Percentiles rank a stretch among this genome's conserved stretches.
Conservation (phyloP, 2,113 vertebrate species). For the Leptodactylus fuscus region DNA sequence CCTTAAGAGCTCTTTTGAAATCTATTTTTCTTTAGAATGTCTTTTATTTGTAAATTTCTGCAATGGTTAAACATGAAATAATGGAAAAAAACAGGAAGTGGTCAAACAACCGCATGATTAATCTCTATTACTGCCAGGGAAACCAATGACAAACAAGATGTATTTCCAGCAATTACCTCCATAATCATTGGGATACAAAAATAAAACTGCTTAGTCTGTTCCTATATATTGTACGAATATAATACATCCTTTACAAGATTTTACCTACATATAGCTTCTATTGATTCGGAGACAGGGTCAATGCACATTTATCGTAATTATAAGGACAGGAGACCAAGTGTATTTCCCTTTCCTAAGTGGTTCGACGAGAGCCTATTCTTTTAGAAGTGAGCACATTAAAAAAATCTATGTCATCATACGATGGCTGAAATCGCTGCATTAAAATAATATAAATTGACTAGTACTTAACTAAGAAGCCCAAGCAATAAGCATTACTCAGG, state of each 20-base stretch:
- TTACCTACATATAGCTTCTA: slow-evolving; percentile 44
- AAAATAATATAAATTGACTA: slow-evolving; percentile 68
- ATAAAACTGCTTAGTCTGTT: slow-evolving; percentile 42
- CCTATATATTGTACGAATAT: slow-evolving; percentile 19
- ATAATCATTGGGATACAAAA: slow-evolving; percentile 29
- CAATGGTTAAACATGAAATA: background rate
- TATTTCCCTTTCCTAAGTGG: slow-evolving; percentile 60
- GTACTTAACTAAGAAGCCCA: slow-evolving; percentile 72
- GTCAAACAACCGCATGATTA: background rate
- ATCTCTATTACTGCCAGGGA: background rate
- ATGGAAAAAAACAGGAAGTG: background rate
- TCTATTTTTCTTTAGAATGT: background rate
- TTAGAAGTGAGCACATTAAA: slow-evolving; percentile 43
- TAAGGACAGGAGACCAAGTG: background rate
- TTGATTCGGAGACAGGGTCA: background rate
- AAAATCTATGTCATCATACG: slow-evolving; percentile 54
- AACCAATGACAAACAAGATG: slow-evolving; percentile 20
- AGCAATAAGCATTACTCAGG: slow-evolving; percentile 66
- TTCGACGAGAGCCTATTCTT: slow-evolving; percentile 32
- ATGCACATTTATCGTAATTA: slow-evolving; percentile 50
- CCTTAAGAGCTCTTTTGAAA: too few relatives aligned
- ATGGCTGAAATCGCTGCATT: slow-evolving; percentile 56
- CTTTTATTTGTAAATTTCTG: background rate
- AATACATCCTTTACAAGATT: background rate
- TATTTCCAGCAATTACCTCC: slow-evolving; percentile 16